phyloP scores from a whole-genome alignment of 2,797 vertebrate genomes.

The Malacoraja senta region DNA sequence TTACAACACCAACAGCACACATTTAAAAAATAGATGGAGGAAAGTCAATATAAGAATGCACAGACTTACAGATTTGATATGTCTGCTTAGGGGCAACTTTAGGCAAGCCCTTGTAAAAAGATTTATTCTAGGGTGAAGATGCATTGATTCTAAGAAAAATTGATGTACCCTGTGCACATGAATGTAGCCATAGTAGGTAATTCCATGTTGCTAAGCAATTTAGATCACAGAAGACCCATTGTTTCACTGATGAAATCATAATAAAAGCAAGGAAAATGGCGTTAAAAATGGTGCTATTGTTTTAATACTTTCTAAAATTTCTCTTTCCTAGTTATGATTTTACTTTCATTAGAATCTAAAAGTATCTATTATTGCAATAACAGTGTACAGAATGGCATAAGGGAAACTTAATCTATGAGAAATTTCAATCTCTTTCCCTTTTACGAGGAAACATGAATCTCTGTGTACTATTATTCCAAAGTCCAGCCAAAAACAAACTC shows the following conservation, averaged over 20 bases:
- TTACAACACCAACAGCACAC: not conserved
- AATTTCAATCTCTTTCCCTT: not conserved
- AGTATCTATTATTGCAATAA: too few relatives aligned
- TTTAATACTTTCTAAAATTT: not conserved
- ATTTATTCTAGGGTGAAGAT: constrained; percentile 24
- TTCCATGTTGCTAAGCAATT: constrained; percentile 35
- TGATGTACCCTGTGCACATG: not conserved
- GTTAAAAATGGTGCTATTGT: not conserved
- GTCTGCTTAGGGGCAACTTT: constrained; percentile 4
- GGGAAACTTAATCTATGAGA: not conserved
- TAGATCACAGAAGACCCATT: constrained; percentile 11
- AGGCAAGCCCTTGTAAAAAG: constrained; percentile 7
- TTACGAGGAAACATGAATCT: too few relatives aligned
- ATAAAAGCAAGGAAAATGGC: not conserved
- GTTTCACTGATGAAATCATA: constrained; percentile 29
- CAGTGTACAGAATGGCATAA: not conserved
- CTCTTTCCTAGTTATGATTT: not conserved
- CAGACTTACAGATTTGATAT: constrained; percentile 9
- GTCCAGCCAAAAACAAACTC: not conserved
- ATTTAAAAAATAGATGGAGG: not conserved
- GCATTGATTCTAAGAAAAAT: constrained; percentile 25
- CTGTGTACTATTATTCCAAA: not conserved
- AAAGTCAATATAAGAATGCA: not conserved
- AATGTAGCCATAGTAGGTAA: not conserved
- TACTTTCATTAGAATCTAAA: not conserved